phyloP scores from a whole-genome alignment of 2,797 vertebrate genomes.

The Setipinna tenuifilis region DNA sequence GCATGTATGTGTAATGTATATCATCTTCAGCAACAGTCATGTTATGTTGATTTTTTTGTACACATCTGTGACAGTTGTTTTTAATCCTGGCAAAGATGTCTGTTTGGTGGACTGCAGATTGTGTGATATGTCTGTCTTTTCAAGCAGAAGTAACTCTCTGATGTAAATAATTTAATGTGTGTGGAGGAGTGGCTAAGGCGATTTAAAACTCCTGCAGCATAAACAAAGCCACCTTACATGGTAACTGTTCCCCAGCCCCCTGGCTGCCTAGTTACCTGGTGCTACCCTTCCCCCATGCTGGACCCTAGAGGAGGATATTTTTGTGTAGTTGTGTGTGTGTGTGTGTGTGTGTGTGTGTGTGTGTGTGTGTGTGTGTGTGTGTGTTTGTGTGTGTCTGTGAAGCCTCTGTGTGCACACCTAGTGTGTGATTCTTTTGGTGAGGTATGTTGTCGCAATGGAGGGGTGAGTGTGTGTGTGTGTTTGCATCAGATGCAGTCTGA shows the following conservation, averaged over 20 bases:
- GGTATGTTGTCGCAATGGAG: slow-evolving; percentile 10
- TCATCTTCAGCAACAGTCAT: not conserved
- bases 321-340: slow-evolving; percentile 40
- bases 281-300: slow-evolving; percentile 54
- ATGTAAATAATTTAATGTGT: slow-evolving; percentile 66
- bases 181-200: slow-evolving; percentile 48
- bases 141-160: slow-evolving; percentile 60
- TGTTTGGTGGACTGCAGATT: slow-evolving; percentile 47
- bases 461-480: slow-evolving; percentile 16
- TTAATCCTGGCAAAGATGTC: slow-evolving; percentile 45
- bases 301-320: slow-evolving; percentile 41
- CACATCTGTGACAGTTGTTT: not conserved
- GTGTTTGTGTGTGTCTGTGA: slow-evolving; percentile 33
- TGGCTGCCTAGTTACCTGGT: slow-evolving; percentile 72
- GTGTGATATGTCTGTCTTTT: slow-evolving; percentile 43
- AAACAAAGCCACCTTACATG: slow-evolving; percentile 65
- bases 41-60: not conserved
- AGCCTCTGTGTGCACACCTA: not conserved
- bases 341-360: slow-evolving; percentile 36
- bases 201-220: slow-evolving; percentile 47
- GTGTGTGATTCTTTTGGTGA: not conserved
- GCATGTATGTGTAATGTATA: not conserved
- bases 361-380: slow-evolving; percentile 37
- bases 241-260: slow-evolving; percentile 64
- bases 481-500: slow-evolving; percentile 29